Evolutionary conservation across 2,113 vertebrate genomes (phyloP).

Genomic region (Cryptotis parvus): DNA sequence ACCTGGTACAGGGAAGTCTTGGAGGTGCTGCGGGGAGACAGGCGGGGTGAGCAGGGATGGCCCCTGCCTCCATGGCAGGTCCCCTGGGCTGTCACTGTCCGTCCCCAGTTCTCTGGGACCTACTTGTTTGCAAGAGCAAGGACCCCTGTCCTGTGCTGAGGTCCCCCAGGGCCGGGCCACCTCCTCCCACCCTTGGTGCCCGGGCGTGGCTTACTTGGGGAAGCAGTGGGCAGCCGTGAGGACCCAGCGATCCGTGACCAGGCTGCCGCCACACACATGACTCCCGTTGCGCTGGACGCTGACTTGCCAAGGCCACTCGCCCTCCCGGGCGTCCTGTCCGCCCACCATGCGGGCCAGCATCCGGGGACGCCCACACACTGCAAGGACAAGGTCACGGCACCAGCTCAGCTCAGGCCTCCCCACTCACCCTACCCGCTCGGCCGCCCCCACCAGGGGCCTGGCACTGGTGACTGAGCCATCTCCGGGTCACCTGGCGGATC

Average conservation of each 20-base stretch:
- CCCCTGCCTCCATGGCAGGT: too few species aligned
- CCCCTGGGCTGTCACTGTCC: too few species aligned
- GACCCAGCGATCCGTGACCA: slow-evolving; percentile 81
- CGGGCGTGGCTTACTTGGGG: slow-evolving; percentile 64
- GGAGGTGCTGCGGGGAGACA: slow-evolving; percentile 37
- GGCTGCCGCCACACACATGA: slow-evolving; percentile 84
- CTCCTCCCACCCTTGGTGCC: too few species aligned
- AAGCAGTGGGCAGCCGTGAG: slow-evolving; percentile 85
- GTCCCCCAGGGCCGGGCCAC: too few species aligned
- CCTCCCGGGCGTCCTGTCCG: slow-evolving; percentile 59
- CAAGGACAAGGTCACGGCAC: neutral
- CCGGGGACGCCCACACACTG: slow-evolving; percentile 78
- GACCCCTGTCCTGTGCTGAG: too few species aligned
- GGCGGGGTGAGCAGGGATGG: neutral
- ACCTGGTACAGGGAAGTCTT: slow-evolving; percentile 68
- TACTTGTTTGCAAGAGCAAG: too few species aligned
- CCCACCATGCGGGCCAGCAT: slow-evolving; percentile 79
- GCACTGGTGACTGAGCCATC: too few species aligned
- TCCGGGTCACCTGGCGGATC: too few species aligned
- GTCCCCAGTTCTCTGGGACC: too few species aligned
- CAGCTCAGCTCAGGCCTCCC: too few species aligned
- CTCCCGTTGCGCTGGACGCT: slow-evolving; percentile 80
- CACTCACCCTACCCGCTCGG: too few species aligned
- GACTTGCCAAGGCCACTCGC: slow-evolving; percentile 88
- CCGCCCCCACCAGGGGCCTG: too few species aligned